Evolutionary conservation across 2,113 vertebrate genomes (phyloP).

Genomic region (Girardinichthys multiradiatus): DNA sequence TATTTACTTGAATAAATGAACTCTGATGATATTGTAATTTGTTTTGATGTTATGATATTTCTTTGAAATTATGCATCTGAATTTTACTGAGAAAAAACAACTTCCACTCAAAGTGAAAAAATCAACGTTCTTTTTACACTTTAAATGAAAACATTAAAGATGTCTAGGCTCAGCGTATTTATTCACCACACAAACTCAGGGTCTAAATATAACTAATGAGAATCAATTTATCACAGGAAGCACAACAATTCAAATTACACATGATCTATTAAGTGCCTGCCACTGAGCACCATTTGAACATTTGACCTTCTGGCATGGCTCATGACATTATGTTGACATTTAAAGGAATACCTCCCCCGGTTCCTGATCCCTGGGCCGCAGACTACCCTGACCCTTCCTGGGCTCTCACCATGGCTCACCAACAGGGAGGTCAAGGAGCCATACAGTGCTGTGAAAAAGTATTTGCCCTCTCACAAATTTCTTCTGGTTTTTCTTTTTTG

Average conservation of each 20-base stretch:
- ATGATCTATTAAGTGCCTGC: conserved; percentile 73
- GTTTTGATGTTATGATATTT: not conserved
- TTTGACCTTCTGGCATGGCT: conserved; percentile 78
- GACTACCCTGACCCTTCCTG: conserved; percentile 54
- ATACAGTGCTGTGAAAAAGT: conserved; percentile 1
- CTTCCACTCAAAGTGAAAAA: no score
- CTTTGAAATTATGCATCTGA: not conserved
- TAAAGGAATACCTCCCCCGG: conserved; percentile 75
- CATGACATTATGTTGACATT: conserved; percentile 82
- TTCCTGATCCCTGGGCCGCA: conserved; percentile 69
- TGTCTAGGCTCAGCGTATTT: not conserved
- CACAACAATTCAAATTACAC: conserved; percentile 67
- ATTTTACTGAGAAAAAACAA: not conserved
- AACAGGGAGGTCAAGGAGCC: conserved; percentile 29
- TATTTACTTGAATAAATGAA: no score
- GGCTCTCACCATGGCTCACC: conserved; percentile 31
- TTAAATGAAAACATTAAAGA: not conserved
- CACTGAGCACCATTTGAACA: conserved; percentile 76
- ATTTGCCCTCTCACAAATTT: not conserved
- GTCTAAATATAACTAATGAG: not conserved
- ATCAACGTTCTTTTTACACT: no score
- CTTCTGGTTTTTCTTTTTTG: not conserved
- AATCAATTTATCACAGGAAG: conserved; percentile 44
- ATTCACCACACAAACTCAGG: not conserved
- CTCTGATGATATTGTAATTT: no score